A percentile compares a stretch with the other conserved stretches of the same genome.
phyloP scores from a whole-genome alignment of 2,113 vertebrate species.

The Cromileptes altivelis region DNA sequence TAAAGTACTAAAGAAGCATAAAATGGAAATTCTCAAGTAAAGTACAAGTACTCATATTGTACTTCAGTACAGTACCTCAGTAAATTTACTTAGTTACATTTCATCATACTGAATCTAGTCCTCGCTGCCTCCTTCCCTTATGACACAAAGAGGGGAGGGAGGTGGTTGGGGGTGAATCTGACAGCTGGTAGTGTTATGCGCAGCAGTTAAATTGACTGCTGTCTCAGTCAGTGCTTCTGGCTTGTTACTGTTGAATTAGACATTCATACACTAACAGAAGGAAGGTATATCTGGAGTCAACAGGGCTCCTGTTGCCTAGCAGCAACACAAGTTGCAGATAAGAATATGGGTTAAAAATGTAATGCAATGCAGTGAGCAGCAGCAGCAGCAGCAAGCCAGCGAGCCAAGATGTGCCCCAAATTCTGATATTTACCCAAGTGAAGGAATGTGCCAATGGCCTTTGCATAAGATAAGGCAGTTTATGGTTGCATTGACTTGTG shows the following conservation, averaged over 20 bases:
- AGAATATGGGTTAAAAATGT: conserved; percentile 73
- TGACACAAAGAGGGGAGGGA: background rate
- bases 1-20: no score
- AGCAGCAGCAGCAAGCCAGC: conserved; percentile 34
- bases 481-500: background rate
- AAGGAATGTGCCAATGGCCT: conserved; percentile 52
- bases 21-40: no score
- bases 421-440: conserved; percentile 47
- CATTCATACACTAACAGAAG: conserved; percentile 36
- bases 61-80: no score
- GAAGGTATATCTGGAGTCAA: conserved; percentile 59
- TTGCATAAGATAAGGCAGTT: conserved; percentile 30
- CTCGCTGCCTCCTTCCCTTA: background rate
- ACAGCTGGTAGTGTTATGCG: conserved; percentile 17
- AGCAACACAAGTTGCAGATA: conserved; percentile 71
- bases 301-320: conserved; percentile 76
- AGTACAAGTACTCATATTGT: no score
- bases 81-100: no score
- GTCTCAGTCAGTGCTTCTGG: conserved; percentile 16
- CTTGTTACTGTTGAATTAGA: conserved; percentile 47
- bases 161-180: background rate
- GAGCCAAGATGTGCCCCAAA: conserved; percentile 32
- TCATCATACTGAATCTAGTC: background rate
- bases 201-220: background rate
- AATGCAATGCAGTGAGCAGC: conserved; percentile 50